A percentile compares a stretch with the other conserved stretches of the same genome.
phyloP scores from a whole-genome alignment of 2,888 invertebrate species.

The Cabera pusaria region DNA sequence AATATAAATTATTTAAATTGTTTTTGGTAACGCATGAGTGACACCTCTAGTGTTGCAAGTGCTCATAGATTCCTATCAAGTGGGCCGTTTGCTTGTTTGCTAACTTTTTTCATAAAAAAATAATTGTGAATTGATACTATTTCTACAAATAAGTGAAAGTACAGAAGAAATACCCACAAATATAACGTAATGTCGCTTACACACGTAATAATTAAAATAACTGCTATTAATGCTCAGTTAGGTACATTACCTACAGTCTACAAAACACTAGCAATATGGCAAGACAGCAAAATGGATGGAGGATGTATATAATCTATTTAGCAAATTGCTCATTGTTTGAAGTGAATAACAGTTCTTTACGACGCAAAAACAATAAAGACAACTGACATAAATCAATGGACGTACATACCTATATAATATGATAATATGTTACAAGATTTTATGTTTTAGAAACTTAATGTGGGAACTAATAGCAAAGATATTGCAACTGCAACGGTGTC shows the following conservation, averaged over 20 bases:
- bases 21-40: no score
- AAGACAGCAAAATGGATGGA: conserved; percentile 80
- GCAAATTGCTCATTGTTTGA: conserved; percentile 81
- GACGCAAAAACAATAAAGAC: conserved; percentile 77
- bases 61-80: no score
- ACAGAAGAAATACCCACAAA: no score
- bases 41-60: no score
- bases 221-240: conserved; percentile 41
- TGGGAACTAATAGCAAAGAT: conserved; percentile 3
- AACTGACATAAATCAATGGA: conserved; percentile 74
- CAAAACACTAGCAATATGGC: conserved; percentile 78
- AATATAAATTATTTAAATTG: no score
- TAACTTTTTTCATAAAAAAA: no score
- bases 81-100: no score
- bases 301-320: conserved; percentile 79
- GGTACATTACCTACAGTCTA: conserved; percentile 70
- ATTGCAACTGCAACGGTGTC: background rate
- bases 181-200: conserved; percentile 13
- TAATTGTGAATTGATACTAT: no score
- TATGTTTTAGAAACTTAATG: conserved; percentile 65
- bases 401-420: conserved; percentile 61
- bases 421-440: conserved; percentile 63
- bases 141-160: no score
- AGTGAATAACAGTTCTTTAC: conserved; percentile 75
- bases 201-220: conserved; percentile 36